Base-by-base conservation (phyloP, 2,113 vertebrate species). In the Helogale parvula region DNA sequence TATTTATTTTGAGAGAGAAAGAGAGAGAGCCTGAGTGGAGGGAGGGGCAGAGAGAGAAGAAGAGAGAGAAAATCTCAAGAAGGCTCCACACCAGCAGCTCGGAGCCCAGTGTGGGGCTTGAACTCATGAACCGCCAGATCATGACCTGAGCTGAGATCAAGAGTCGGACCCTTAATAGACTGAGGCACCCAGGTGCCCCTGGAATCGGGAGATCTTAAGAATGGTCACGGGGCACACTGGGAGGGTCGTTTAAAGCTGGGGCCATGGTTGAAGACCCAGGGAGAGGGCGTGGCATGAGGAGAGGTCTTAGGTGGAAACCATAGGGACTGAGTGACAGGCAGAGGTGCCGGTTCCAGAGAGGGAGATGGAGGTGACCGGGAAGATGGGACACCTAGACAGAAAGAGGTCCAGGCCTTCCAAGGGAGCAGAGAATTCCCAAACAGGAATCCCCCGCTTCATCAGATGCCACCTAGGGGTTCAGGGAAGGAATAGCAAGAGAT, bases 391-490 rank as follows among this genome's bases (percentile, higher is more conserved):
- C 9, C 21, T 57, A 38, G 47, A n/a, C 71, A 29, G 50, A 27
- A 65, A 8, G 47, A 23, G 3, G 47, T 41, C 23, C n/a, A 4
- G 8, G 15, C 15, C 29, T 10, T 63, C 23, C 2, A 3, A 4
- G 50, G 50, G 45, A 54, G 57, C 35, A 35, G 45, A 19, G 65
- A 89, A 11, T 29, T 17, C 31, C 0, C 3, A 21, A 47, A 15
- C 31, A 74, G 47, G 45, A 72, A 63, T 25, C 65, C 13, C 41
- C 0, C 0, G 17, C 35, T 17, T 47, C 8, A 0, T n/a, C 17
- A 47, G 13, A 29, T n/a, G n/a, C 68, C 68, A 52, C 63, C 13
- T 38, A 31, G 27, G 19, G 35, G 5, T 38, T 71, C 69, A 45
- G 54, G 33, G 23, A 92, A 38, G 47, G 68, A 33, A 17, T 5